Percentiles rank a stretch among this genome's conserved stretches.
These are phyloP conservation scores for Trididemnum nubilum DNA, from an alignment of 23 tunicate genomes.

Conservation along the genomic window DNA sequence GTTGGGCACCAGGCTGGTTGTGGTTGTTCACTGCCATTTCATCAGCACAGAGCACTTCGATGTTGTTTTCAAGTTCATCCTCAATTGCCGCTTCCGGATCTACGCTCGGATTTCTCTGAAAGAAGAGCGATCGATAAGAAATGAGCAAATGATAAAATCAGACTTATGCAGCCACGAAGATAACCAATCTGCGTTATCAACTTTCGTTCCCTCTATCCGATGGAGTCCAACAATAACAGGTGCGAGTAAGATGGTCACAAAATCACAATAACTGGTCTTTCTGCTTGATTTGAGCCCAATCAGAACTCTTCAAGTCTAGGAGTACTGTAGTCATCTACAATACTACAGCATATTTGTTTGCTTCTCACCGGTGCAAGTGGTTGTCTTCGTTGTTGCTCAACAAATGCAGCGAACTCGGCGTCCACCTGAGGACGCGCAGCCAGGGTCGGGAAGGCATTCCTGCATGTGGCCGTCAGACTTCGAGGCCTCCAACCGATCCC, in stretches of 20 bases:
- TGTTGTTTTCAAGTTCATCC: slow-evolving; percentile 37
- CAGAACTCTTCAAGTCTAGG: too few relatives aligned
- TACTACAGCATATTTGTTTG: too few relatives aligned
- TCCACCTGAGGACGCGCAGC: neutral
- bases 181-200: too few relatives aligned
- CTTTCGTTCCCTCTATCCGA: too few relatives aligned
- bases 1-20: neutral
- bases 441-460: neutral
- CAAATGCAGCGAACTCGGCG: neutral
- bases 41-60: slow-evolving; percentile 13
- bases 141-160: too few relatives aligned
- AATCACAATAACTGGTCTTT: too few relatives aligned
- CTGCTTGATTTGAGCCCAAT: too few relatives aligned
- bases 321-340: too few relatives aligned
- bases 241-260: too few relatives aligned
- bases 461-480: slow-evolving; percentile 6
- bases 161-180: too few relatives aligned
- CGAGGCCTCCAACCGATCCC: slow-evolving; percentile 84
- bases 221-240: too few relatives aligned
- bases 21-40: neutral
- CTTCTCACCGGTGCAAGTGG: neutral
- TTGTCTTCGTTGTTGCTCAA: neutral
- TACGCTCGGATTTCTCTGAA: slow-evolving; percentile 23
- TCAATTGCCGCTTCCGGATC: slow-evolving; percentile 55
- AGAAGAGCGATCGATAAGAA: too few relatives aligned